Conservation (phyloP, 2,113 vertebrate species). For the Seriola quinqueradiata region DNA sequence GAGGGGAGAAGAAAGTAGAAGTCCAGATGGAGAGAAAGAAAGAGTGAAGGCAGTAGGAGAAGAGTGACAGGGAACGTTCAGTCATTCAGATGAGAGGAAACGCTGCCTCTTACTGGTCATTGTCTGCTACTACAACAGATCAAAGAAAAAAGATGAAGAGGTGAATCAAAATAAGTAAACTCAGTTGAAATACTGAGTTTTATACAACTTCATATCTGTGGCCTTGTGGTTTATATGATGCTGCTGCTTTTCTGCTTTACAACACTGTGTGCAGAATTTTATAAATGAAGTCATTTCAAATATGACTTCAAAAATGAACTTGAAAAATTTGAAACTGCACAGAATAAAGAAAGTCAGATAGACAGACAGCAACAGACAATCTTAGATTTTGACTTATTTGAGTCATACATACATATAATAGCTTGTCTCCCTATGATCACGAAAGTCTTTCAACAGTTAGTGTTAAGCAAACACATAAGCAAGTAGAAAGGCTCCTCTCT, state of each 20-base stretch:
- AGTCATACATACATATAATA: constrained; percentile 16
- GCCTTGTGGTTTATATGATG: neutral
- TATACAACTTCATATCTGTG: neutral
- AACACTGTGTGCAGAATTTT: neutral
- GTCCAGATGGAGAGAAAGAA: neutral
- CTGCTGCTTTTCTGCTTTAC: constrained; percentile 9
- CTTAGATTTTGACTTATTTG: constrained; percentile 4
- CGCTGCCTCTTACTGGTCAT: constrained; percentile 75
- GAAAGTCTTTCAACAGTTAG: neutral
- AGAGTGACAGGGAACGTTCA: neutral
- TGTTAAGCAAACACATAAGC: constrained; percentile 5
- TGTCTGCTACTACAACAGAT: constrained; percentile 64
- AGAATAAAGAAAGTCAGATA: constrained; percentile 2
- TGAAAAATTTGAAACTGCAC: neutral
- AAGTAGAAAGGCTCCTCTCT: constrained; percentile 19
- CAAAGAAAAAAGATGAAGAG: constrained; percentile 13
- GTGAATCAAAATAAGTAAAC: neutral
- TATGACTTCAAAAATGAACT: neutral
- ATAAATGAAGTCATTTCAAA: neutral
- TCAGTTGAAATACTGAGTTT: neutral
- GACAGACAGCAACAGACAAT: neutral
- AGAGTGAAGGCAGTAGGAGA: constrained; percentile 7
- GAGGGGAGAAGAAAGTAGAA: neutral
- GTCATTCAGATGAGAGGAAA: constrained; percentile 75
- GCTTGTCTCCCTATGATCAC: constrained; percentile 6